These are phyloP conservation scores for Drosophila cracens DNA, from an alignment of 2,888 invertebrate species.

Conservation along the genomic window DNA sequence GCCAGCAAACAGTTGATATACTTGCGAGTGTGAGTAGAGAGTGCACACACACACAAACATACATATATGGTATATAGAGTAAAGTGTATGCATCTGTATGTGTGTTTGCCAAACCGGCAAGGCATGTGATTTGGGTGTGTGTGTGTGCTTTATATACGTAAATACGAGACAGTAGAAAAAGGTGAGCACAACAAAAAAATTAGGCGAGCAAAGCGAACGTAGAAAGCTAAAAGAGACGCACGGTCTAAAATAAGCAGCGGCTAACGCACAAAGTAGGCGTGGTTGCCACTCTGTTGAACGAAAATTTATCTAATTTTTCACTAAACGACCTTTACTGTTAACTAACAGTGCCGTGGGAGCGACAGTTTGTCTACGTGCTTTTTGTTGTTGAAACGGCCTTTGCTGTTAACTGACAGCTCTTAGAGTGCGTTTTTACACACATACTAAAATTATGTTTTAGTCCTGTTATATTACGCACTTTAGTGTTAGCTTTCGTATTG, in stretches of 20 bases:
- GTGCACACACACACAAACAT: constrained; percentile 12
- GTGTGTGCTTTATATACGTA: constrained; percentile 26
- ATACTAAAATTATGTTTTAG: not conserved
- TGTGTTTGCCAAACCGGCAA: constrained; percentile 62
- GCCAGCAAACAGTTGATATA: constrained; percentile 30
- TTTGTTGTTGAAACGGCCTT: constrained; percentile 6
- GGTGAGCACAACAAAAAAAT: constrained; percentile 75
- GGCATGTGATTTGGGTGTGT: constrained; percentile 31
- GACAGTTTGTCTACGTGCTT: constrained; percentile 1
- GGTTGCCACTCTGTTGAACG: constrained; percentile 25
- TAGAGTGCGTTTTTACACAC: not conserved
- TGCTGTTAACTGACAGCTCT: constrained; percentile 6
- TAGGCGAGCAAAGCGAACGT: constrained; percentile 51
- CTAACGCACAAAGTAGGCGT: constrained; percentile 37
- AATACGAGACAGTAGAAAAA: constrained; percentile 60
- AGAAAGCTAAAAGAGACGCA: constrained; percentile 47
- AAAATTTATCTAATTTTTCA: constrained; percentile 5
- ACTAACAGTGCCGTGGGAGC: constrained; percentile 16
- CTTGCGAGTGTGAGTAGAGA: constrained; percentile 15
- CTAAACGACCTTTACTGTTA: constrained; percentile 51
- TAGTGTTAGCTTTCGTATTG: not conserved
- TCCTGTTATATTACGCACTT: not conserved
- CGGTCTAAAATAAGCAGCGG: constrained; percentile 15
- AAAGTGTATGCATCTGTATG: constrained; percentile 17
- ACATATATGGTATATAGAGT: constrained; percentile 22